Base-by-base conservation (phyloP, 2,888 invertebrate species). In the Crossocerus cetratus region DNA sequence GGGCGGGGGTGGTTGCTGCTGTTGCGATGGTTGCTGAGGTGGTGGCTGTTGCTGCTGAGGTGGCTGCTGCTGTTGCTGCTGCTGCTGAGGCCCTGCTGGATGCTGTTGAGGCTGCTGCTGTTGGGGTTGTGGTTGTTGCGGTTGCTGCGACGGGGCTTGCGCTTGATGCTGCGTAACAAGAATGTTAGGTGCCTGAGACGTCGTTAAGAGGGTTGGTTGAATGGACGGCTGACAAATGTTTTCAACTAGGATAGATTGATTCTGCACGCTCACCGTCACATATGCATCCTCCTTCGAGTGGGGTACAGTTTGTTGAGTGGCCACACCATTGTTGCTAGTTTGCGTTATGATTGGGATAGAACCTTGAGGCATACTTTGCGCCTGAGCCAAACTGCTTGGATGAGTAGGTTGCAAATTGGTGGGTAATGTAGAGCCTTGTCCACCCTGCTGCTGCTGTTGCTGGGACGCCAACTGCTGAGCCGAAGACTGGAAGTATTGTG, bases 391-490 rank as follows among this genome's bases (percentile, higher is more conserved):
- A 86, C 92, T 93, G 78, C 91, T 93, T 57, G 90, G 90, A 71
- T 90, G 91, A 67, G 92, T 83, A 62, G 91, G 91, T 86, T 93
- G 93, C 82, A 93, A 90, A 90, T 92, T 93, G 16, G 92, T 91
- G 45, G 93, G 93, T 81, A 93, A 90, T n/a, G 93, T 93, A 0
- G 93, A 90, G n/a, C 93, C 93, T 80, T 93, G 93, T 23, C 91
- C 91, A 81, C 91, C 91, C 69, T 91, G 90, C 18, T 89, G 74
- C 72, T 81, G 77, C 42, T 71, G 77, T 8, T 80, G 84, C 32
- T 83, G 79, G 21, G 87, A 86, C n/a, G 84, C 80, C 63, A 87
- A 78, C 20, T 87, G 86, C 64, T 84, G 88, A 70, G 82, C 32
- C 18, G 83, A 80, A 2, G 82, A 81, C 69, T 83, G 87, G 77